Evolutionary conservation across 2,888 invertebrate species (phyloP).

Genomic region (Erebia ligea): DNA sequence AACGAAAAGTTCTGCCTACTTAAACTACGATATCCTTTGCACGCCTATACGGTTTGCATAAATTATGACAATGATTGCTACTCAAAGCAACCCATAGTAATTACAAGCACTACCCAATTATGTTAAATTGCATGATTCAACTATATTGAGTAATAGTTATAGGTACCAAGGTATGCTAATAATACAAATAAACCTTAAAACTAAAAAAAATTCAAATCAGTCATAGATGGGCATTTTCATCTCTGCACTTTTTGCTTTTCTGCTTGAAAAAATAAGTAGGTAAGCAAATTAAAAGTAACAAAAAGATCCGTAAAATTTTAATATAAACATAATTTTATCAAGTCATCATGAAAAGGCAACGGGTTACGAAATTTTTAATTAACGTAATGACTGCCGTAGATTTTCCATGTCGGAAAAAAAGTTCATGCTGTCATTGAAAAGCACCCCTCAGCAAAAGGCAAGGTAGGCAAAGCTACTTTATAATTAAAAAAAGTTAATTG

Average conservation of each 20-base stretch:
- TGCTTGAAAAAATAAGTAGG: too few relatives aligned
- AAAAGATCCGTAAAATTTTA: too few relatives aligned
- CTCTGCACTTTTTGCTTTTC: too few relatives aligned
- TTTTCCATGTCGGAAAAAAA: slow-evolving; percentile 24
- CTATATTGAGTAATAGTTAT: not conserved
- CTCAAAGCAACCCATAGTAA: slow-evolving; percentile 32
- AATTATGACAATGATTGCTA: slow-evolving; percentile 36
- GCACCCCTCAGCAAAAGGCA: slow-evolving; percentile 21
- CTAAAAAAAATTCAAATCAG: too few relatives aligned
- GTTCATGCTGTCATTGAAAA: slow-evolving; percentile 24
- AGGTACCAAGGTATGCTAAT: not conserved
- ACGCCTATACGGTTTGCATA: slow-evolving; percentile 33
- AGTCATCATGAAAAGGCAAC: slow-evolving; percentile 20
- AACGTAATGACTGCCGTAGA: slow-evolving; percentile 20
- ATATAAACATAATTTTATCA: not conserved
- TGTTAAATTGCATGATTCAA: not conserved
- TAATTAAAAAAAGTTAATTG: slow-evolving; percentile 35
- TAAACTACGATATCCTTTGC: slow-evolving; percentile 25
- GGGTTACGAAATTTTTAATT: slow-evolving; percentile 22
- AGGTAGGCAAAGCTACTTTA: slow-evolving; percentile 28
- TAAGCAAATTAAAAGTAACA: too few relatives aligned
- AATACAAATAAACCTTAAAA: too few relatives aligned
- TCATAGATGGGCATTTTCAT: too few relatives aligned
- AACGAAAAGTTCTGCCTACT: slow-evolving; percentile 13
- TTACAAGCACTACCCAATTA: slow-evolving; percentile 24